Conservation (phyloP, 2,888 invertebrate species). For the Branchellion lobata region DNA sequence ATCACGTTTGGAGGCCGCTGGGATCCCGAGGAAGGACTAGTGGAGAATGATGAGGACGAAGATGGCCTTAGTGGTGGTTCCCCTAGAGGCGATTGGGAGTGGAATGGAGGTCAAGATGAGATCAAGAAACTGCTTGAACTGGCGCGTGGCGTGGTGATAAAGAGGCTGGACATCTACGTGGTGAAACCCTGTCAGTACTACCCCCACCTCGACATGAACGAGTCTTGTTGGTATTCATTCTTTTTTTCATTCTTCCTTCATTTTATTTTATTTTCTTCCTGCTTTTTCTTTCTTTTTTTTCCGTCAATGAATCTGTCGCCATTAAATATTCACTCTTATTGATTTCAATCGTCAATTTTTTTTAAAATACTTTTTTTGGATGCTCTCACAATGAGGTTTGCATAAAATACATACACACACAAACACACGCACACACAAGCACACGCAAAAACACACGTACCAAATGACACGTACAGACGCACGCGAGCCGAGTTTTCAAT, state of each 20-base stretch:
- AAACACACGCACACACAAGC: no score
- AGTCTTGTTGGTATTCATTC: slow-evolving; percentile 61
- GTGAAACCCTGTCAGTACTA: slow-evolving; percentile 67
- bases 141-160: slow-evolving; percentile 63
- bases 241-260: neutral
- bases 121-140: slow-evolving; percentile 61
- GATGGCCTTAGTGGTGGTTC: slow-evolving; percentile 3
- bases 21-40: slow-evolving; percentile 25
- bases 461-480: no score
- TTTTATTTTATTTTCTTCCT: neutral
- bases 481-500: no score
- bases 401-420: no score
- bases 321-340: neutral
- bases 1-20: slow-evolving; percentile 61
- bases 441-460: no score
- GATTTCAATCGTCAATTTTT: no score
- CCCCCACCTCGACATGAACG: slow-evolving; percentile 74
- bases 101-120: slow-evolving; percentile 66
- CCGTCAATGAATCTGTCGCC: no score
- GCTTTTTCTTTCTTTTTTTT: no score
- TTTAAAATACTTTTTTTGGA: no score
- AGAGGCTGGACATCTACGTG: slow-evolving; percentile 66
- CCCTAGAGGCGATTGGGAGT: slow-evolving; percentile 60
- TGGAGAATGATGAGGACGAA: slow-evolving; percentile 14
- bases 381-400: no score